These are phyloP conservation scores for Heterochromis multidens DNA, from an alignment of 2,113 vertebrate species.

Conservation along the genomic window DNA sequence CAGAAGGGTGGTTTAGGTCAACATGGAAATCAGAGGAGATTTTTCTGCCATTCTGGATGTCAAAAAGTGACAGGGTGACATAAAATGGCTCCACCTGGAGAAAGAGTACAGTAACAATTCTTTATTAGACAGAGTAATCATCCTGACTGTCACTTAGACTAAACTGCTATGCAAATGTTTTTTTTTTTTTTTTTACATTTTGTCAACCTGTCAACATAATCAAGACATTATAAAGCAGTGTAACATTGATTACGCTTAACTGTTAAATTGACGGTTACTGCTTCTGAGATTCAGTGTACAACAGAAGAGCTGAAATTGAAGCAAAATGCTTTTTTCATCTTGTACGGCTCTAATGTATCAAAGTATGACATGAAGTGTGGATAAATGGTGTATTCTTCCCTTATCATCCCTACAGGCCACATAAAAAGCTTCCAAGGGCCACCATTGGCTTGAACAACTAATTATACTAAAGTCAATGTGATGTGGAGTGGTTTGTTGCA, in stretches of 20 bases:
- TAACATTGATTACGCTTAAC: not conserved
- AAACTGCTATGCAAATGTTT: not conserved
- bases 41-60: constrained; percentile 90
- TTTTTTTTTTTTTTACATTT: not conserved
- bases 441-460: not conserved
- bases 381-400: not conserved
- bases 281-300: not conserved
- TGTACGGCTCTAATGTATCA: not conserved
- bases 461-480: not conserved
- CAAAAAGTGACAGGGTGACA: constrained; percentile 91
- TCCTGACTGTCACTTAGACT: not conserved
- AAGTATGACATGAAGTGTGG: not conserved
- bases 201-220: not conserved
- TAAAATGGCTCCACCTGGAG: constrained; percentile 96
- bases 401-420: not conserved
- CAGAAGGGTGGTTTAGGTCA: constrained; percentile 91
- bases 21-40: constrained; percentile 97
- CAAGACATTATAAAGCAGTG: not conserved
- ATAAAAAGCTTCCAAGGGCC: not conserved
- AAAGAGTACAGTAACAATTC: not conserved
- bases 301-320: no score
- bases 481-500: not conserved
- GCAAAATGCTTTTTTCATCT: not conserved
- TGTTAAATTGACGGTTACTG: not conserved
- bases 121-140: not conserved